Conservation (phyloP, 2,797 vertebrate species). For the Micrastur ruficollis region DNA sequence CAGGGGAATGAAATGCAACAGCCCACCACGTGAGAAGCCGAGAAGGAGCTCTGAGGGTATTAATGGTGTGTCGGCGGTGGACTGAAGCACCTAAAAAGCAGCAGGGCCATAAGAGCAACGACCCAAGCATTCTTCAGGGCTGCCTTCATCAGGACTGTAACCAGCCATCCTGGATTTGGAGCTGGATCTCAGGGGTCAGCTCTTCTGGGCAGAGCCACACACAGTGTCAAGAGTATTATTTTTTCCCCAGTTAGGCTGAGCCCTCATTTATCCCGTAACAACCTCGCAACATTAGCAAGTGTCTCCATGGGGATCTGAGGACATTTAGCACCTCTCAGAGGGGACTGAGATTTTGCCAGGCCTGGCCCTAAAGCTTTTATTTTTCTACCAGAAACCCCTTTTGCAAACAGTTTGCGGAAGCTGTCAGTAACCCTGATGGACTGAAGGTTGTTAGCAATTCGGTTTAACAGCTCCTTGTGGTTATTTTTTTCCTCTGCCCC, state of each 20-base stretch:
- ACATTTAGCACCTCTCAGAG: not conserved
- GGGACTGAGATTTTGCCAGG: not conserved
- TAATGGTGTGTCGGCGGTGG: not conserved
- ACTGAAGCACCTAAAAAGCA: not conserved
- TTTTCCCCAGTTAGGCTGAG: not conserved
- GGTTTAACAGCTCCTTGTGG: not conserved
- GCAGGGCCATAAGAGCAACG: not conserved
- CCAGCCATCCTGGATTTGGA: not conserved
- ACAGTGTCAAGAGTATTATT: not conserved
- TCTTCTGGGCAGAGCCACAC: not conserved
- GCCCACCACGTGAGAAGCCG: not conserved
- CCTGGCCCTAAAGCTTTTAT: not conserved
- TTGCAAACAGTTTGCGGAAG: not conserved
- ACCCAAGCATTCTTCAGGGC: not conserved
- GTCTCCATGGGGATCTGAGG: not conserved
- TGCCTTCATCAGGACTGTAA: not conserved
- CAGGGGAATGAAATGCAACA: not conserved
- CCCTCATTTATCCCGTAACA: not conserved
- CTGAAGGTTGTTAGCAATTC: not conserved
- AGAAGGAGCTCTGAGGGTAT: not conserved
- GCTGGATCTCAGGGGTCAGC: not conserved
- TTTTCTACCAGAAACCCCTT: not conserved
- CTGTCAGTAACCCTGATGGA: not conserved
- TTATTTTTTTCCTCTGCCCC: not conserved
- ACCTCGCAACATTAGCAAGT: not conserved